phyloP scores from a whole-genome alignment of 1,140 invertebrate genomes.

The Cyphomyrmex costatus region DNA sequence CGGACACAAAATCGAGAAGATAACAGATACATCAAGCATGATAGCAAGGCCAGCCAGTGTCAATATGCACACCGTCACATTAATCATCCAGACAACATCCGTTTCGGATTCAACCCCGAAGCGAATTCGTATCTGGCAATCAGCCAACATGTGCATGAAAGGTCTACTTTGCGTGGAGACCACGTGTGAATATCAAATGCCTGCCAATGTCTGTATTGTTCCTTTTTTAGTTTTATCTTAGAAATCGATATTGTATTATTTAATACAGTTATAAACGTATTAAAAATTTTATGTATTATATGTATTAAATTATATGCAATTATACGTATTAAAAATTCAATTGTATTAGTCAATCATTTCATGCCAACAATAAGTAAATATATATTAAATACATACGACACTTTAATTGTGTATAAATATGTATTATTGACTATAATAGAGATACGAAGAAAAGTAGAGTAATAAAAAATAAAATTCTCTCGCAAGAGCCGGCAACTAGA shows the following conservation, averaged over 20 bases:
- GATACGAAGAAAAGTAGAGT: not conserved
- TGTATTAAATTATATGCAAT: not conserved
- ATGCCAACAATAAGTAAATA: not conserved
- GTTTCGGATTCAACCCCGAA: conserved; percentile 20
- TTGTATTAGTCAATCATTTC: not conserved
- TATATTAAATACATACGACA: not conserved
- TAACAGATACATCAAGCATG: conserved; percentile 4
- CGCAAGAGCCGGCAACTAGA: too few species aligned
- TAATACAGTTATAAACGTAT: not conserved
- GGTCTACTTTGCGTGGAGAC: not conserved
- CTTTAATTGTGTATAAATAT: not conserved
- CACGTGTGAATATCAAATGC: conserved; percentile 15
- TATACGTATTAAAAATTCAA: not conserved
- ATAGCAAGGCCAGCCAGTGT: conserved; percentile 6
- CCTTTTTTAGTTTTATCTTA: not conserved
- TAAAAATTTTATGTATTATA: not conserved
- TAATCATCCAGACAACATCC: conserved; percentile 45
- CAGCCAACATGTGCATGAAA: conserved; percentile 23
- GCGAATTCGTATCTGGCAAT: conserved; percentile 39
- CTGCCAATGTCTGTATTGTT: not conserved
- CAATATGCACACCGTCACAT: conserved; percentile 34
- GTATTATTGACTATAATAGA: not conserved
- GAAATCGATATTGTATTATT: not conserved
- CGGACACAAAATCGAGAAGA: not conserved
- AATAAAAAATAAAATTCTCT: not conserved